These are phyloP conservation scores for Pongo abelii DNA, from an alignment of 2,113 vertebrate genomes.

Conservation along the genomic window DNA sequence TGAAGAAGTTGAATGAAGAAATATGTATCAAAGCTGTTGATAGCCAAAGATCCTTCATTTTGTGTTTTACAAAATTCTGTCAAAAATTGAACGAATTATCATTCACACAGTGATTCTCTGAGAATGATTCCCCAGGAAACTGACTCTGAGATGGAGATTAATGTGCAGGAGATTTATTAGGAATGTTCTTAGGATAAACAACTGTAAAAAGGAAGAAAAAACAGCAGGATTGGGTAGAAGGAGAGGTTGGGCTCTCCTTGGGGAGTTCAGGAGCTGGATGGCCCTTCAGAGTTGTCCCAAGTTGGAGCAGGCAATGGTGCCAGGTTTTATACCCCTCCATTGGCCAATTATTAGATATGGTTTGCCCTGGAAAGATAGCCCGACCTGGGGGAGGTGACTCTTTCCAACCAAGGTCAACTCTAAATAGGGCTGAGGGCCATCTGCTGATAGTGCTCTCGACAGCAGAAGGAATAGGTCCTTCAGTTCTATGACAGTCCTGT, in stretches of 20 bases:
- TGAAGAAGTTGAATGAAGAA: not conserved
- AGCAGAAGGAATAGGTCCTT: not conserved
- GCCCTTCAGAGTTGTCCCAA: not conserved
- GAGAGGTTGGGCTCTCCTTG: not conserved
- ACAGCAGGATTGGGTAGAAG: not conserved
- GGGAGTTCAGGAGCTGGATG: not conserved
- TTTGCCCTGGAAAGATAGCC: not conserved
- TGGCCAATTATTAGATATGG: not conserved
- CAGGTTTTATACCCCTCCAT: not conserved
- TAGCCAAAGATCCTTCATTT: not conserved
- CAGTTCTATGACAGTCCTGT: not conserved
- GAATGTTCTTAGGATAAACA: not conserved
- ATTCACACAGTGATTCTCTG: not conserved
- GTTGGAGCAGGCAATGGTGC: too few species aligned
- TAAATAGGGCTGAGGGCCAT: not conserved
- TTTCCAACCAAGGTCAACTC: not conserved
- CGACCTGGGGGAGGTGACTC: not conserved
- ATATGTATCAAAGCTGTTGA: not conserved
- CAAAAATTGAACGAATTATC: not conserved
- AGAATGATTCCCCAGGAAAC: not conserved
- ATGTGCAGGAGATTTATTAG: not conserved
- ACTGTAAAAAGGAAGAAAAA: not conserved
- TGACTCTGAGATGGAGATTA: not conserved
- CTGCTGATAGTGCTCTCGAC: not conserved
- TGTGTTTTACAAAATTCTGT: not conserved